A percentile compares a stretch with the other conserved stretches of the same genome.
phyloP scores from a whole-genome alignment of 2,888 invertebrate species.

The Tetropium fuscum region DNA sequence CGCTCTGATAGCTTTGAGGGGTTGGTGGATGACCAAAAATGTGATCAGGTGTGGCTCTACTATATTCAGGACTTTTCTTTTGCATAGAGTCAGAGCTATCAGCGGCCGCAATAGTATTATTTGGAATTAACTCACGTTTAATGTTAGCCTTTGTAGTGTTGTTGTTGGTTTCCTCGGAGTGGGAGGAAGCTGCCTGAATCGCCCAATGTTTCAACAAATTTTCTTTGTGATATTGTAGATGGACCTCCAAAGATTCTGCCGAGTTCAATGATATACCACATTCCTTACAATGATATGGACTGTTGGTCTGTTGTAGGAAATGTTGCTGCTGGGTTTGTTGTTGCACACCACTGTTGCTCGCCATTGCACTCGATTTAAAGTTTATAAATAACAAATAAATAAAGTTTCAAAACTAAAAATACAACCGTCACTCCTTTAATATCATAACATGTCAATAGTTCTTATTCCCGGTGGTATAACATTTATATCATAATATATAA shows the following conservation, averaged over 20 bases:
- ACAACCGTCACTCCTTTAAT: slow-evolving; percentile 64
- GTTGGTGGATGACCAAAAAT: slow-evolving; percentile 75
- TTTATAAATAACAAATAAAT: slow-evolving; percentile 49
- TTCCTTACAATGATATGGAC: slow-evolving; percentile 79
- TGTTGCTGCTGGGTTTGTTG: slow-evolving; percentile 36
- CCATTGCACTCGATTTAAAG: slow-evolving; percentile 57
- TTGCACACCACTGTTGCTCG: slow-evolving; percentile 57
- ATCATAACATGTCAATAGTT: slow-evolving; percentile 66
- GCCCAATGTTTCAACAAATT: slow-evolving; percentile 82
- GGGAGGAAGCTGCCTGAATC: slow-evolving; percentile 66
- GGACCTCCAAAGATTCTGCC: slow-evolving; percentile 81
- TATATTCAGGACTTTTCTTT: slow-evolving; percentile 72
- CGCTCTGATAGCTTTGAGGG: slow-evolving; percentile 75
- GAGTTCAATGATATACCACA: slow-evolving; percentile 82
- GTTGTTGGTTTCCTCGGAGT: slow-evolving; percentile 73
- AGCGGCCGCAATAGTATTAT: slow-evolving; percentile 73
- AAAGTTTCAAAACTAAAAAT: slow-evolving; percentile 60
- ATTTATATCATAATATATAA: slow-evolving; percentile 43
- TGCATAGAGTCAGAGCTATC: slow-evolving; percentile 80
- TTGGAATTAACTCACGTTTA: slow-evolving; percentile 71
- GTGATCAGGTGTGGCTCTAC: slow-evolving; percentile 71
- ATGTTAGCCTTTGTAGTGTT: slow-evolving; percentile 68
- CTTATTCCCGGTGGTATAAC: slow-evolving; percentile 58
- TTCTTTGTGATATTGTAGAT: slow-evolving; percentile 82
- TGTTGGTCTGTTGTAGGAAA: slow-evolving; percentile 61